Percentiles rank a stretch among this genome's conserved stretches.
Conservation (phyloP, 2,888 invertebrate species). For the Sphecodes monilicornis region DNA sequence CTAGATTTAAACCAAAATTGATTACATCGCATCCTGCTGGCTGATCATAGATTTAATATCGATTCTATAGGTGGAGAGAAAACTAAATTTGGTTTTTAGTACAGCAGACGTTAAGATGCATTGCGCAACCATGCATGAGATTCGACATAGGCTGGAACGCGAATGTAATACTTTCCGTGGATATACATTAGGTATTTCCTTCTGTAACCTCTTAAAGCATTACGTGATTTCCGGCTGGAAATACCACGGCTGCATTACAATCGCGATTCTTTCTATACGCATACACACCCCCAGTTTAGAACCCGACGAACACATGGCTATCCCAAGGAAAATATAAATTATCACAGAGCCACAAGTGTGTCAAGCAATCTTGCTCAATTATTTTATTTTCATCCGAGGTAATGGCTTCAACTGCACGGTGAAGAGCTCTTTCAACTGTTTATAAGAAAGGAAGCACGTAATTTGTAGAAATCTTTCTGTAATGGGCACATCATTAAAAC, state of each 20-base stretch:
- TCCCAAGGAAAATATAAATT: constrained; percentile 1
- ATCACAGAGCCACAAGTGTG: background rate
- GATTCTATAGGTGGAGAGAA: background rate
- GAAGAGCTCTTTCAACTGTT: background rate
- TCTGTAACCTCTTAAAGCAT: constrained; percentile 60
- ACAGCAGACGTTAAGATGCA: background rate
- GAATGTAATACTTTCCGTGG: constrained; percentile 52
- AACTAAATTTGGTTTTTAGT: background rate
- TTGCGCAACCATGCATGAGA: constrained; percentile 13
- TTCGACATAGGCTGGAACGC: constrained; percentile 14
- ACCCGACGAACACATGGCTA: background rate
- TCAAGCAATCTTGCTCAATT: background rate
- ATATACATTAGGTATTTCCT: constrained; percentile 59
- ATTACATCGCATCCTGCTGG: background rate
- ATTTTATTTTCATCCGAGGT: background rate
- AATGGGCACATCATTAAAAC: too few relatives aligned
- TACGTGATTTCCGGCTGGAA: constrained; percentile 72
- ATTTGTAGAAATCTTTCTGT: background rate
- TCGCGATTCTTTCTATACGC: constrained; percentile 54
- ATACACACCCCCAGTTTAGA: constrained; percentile 51
- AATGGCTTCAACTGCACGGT: background rate
- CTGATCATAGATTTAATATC: background rate
- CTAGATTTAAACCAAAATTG: background rate
- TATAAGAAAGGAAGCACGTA: background rate
- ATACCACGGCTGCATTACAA: constrained; percentile 67